Conservation (phyloP, 2,797 vertebrate genomes). For the Sebastes steindachneri region DNA sequence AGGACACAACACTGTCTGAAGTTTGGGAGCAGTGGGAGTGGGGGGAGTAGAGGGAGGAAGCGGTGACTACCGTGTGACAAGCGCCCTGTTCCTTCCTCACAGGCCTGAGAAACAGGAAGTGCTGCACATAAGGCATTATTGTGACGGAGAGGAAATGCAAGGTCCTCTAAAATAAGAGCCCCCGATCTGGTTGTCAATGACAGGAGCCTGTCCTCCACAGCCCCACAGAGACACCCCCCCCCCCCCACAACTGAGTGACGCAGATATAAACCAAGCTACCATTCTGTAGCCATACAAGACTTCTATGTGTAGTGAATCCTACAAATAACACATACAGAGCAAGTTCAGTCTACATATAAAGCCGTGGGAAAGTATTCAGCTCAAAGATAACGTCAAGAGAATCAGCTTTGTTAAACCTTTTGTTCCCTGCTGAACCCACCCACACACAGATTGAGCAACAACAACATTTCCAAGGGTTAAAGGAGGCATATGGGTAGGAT, state of each 20-base stretch:
- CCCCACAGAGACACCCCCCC: conserved; percentile 52
- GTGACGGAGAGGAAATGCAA: conserved; percentile 87
- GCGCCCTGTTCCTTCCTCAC: conserved; percentile 84
- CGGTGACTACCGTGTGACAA: conserved; percentile 86
- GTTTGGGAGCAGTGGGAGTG: conserved; percentile 60
- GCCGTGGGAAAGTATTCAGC: not conserved
- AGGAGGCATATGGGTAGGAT: conserved; percentile 62
- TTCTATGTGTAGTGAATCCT: not conserved
- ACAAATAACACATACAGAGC: not conserved
- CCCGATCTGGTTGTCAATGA: conserved; percentile 80
- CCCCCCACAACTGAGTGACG: conserved; percentile 29
- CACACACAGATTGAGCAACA: conserved; percentile 17
- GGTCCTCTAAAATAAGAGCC: conserved; percentile 84
- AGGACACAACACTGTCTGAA: conserved; percentile 83
- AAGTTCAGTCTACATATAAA: not conserved
- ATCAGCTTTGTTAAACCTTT: conserved; percentile 28
- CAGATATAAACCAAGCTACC: conserved; percentile 25
- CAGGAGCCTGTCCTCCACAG: conserved; percentile 71
- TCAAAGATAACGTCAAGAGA: not conserved
- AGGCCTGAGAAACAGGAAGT: conserved; percentile 87
- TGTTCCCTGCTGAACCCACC: conserved; percentile 16
- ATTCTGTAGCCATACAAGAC: not conserved
- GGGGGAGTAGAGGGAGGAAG: conserved; percentile 68
- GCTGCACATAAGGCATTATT: conserved; percentile 85
- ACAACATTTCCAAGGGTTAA: conserved; percentile 53